Evolutionary conservation across 2,888 invertebrate genomes (phyloP).

Genomic region (Tinea semifulvella): DNA sequence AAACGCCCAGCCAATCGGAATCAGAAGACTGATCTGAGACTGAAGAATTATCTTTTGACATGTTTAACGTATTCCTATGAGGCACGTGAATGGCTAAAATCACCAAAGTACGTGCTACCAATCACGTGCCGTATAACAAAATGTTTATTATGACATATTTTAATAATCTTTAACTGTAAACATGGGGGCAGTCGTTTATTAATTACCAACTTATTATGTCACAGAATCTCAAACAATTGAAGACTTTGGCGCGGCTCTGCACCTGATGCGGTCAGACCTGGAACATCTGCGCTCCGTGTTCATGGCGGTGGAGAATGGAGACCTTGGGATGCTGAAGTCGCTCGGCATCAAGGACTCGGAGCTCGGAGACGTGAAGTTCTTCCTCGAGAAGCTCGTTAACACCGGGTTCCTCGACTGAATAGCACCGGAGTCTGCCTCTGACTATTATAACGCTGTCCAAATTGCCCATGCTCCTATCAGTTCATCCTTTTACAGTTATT

Average conservation of each 20-base stretch:
- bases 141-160: no score
- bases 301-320: conserved; percentile 95
- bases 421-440: conserved; percentile 77
- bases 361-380: conserved; percentile 94
- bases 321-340: conserved; percentile 92
- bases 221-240: conserved; percentile 96
- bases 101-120: no score
- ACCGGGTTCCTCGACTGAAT: conserved; percentile 95
- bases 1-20: no score
- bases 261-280: conserved; percentile 86
- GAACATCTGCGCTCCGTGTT: conserved; percentile 94
- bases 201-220: no score
- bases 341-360: conserved; percentile 95
- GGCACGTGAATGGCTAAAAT: no score
- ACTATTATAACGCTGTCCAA: conserved; percentile 73
- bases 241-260: conserved; percentile 89
- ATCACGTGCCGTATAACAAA: no score
- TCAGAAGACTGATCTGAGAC: no score
- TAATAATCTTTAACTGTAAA: no score
- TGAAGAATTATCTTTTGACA: no score
- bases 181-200: no score
- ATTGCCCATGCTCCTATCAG: conserved; percentile 71
- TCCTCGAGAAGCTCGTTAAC: conserved; percentile 93
- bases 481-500: conserved; percentile 77
- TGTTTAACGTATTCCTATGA: no score